phyloP scores from a whole-genome alignment of 2,888 invertebrate genomes.

The Agonopterix alstromeriana region DNA sequence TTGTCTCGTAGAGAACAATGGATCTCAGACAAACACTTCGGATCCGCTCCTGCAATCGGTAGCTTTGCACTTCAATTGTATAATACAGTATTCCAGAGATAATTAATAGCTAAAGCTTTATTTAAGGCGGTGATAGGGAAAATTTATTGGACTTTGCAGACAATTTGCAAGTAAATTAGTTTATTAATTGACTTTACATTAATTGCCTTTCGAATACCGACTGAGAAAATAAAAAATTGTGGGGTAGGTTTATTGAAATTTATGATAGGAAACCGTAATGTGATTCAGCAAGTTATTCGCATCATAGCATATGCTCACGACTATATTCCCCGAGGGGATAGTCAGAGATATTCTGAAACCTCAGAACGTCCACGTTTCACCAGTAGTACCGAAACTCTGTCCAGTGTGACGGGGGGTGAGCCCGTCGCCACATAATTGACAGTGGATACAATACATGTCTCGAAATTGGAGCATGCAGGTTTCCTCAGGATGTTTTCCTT shows the following conservation, averaged over 20 bases:
- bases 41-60: not conserved
- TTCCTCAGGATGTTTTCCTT: too few species aligned
- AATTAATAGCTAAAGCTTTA: conserved; percentile 12
- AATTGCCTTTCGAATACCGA: not conserved
- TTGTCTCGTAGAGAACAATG: not conserved
- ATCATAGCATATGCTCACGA: too few species aligned
- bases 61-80: not conserved
- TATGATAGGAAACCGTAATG: not conserved
- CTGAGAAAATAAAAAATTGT: not conserved
- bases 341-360: too few species aligned
- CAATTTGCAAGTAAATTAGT: conserved; percentile 7
- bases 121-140: conserved; percentile 8
- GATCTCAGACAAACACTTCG: not conserved
- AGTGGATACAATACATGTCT: too few species aligned
- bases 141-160: conserved; percentile 6
- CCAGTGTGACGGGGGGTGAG: too few species aligned
- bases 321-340: too few species aligned
- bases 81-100: conserved; percentile 1
- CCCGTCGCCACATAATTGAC: too few species aligned
- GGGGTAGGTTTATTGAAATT: not conserved
- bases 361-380: too few species aligned
- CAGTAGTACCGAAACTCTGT: too few species aligned
- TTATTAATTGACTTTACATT: not conserved
- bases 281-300: not conserved
- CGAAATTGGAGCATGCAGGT: too few species aligned